Percentiles rank a stretch among this genome's conserved stretches.
Conservation (phyloP, 2,888 invertebrate genomes). For the Nipponacmea schrenckii region DNA sequence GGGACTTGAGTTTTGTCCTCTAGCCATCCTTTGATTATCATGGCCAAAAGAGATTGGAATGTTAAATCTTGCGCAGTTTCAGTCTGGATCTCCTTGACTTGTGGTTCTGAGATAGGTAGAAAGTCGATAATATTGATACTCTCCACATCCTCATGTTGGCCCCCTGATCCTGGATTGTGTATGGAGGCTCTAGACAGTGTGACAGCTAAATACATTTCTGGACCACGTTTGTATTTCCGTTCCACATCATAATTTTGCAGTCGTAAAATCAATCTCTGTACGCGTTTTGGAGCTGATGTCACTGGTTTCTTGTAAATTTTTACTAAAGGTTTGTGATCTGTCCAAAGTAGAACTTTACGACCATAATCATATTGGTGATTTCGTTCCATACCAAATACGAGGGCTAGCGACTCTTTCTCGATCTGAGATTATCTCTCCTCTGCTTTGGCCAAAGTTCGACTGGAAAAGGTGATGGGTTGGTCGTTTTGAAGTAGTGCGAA, state of each 20-base stretch:
- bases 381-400: background rate
- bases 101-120: background rate
- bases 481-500: background rate
- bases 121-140: background rate
- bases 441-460: background rate
- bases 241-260: background rate
- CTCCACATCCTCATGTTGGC: background rate
- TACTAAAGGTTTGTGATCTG: background rate
- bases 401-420: background rate
- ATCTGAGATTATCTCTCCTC: constrained; percentile 6
- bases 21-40: constrained; percentile 13
- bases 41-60: background rate
- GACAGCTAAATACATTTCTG: background rate
- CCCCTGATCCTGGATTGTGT: background rate
- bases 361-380: constrained; percentile 2
- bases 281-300: background rate
- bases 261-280: background rate
- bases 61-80: background rate
- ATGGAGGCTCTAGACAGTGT: background rate
- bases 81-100: background rate
- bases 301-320: constrained; percentile 4
- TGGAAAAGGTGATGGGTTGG: background rate
- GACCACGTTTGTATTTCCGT: background rate
- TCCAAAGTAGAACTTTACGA: constrained; percentile 1
- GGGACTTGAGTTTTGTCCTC: background rate